These are phyloP conservation scores for Drosophila ambigua DNA, from an alignment of 1,140 invertebrate species.

Conservation along the genomic window DNA sequence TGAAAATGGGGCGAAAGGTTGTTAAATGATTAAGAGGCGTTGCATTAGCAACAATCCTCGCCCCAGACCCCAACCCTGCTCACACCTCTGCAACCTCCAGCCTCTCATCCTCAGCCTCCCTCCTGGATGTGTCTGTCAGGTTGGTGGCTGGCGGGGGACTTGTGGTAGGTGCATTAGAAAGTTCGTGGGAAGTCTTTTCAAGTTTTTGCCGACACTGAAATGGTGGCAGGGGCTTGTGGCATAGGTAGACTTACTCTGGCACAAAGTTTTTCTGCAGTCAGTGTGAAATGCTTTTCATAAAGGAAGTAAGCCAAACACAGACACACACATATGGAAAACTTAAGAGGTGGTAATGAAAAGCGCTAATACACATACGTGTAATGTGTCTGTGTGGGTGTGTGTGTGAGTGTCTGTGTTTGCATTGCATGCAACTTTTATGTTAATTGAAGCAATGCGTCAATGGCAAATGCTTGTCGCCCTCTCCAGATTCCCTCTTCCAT, in stretches of 20 bases:
- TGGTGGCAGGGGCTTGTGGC: not conserved
- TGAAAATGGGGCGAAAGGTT: conserved; percentile 81
- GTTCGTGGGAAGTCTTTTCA: conserved; percentile 78
- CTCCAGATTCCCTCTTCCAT: not conserved
- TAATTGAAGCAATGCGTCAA: conserved; percentile 78
- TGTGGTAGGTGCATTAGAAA: conserved; percentile 71
- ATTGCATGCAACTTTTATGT: conserved; percentile 61
- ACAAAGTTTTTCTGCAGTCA: conserved; percentile 58
- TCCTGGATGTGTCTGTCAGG: conserved; percentile 16
- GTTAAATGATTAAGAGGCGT: conserved; percentile 82
- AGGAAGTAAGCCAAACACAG: conserved; percentile 57
- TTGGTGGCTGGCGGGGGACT: conserved; percentile 2
- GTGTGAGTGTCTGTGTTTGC: not conserved
- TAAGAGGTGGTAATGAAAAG: conserved; percentile 78
- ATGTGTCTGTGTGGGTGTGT: not conserved
- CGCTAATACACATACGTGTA: conserved; percentile 57
- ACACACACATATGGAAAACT: conserved; percentile 38
- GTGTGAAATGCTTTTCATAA: conserved; percentile 70
- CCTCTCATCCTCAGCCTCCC: conserved; percentile 7
- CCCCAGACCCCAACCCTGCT: not conserved
- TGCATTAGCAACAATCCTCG: conserved; percentile 59
- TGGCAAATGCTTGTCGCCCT: conserved; percentile 50
- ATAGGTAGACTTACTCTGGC: conserved; percentile 35
- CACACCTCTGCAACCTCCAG: not conserved
- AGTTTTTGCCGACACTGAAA: conserved; percentile 32